Evolutionary conservation across 2,888 invertebrate species (phyloP).

Genomic region (Limenitis camilla): DNA sequence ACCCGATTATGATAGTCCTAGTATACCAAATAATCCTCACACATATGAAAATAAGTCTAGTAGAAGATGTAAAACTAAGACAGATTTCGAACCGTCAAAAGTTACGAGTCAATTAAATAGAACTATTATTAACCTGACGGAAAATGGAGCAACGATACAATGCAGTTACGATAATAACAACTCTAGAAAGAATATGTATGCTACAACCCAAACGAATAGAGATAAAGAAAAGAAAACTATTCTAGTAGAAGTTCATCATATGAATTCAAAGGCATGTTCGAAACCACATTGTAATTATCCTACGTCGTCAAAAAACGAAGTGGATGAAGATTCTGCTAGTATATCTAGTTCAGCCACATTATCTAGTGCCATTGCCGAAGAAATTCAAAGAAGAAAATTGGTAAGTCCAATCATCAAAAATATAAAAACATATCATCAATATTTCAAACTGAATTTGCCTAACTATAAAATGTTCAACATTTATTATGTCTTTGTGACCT

Average conservation of each 20-base stretch:
- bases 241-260: constrained; percentile 83
- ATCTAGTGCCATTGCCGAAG: constrained; percentile 69
- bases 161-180: constrained; percentile 74
- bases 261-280: constrained; percentile 46
- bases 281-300: constrained; percentile 48
- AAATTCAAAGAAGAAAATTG: constrained; percentile 60
- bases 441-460: no score
- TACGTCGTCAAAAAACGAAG: constrained; percentile 44
- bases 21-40: constrained; percentile 67
- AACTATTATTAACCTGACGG: constrained; percentile 82
- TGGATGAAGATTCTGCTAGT: constrained; percentile 48
- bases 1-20: constrained; percentile 65
- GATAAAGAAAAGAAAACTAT: constrained; percentile 77
- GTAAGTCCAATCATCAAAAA: constrained; percentile 35
- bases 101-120: constrained; percentile 72
- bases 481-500: no score
- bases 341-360: constrained; percentile 57
- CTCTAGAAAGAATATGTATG: constrained; percentile 53
- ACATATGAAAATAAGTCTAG: constrained; percentile 59
- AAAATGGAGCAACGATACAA: constrained; percentile 81
- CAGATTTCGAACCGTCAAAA: constrained; percentile 46
- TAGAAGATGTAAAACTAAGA: constrained; percentile 42
- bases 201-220: constrained; percentile 44
- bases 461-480: no score
- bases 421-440: background rate